A percentile compares a stretch with the other conserved stretches of the same genome.
These are phyloP conservation scores for Phortica magna DNA, from an alignment of 2,888 invertebrate genomes.

Conservation along the genomic window DNA sequence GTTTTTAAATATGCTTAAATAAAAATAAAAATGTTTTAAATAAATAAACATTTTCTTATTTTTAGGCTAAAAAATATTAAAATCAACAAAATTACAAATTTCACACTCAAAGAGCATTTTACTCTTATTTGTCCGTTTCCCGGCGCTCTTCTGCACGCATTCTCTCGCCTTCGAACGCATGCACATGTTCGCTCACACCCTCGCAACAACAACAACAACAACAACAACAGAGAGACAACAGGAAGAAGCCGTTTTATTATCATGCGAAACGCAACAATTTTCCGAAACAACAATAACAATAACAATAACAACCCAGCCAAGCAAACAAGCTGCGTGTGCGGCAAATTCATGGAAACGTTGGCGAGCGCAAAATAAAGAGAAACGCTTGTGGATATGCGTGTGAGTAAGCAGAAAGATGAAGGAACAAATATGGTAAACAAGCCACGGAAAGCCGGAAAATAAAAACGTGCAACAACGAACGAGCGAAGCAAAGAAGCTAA, in stretches of 20 bases:
- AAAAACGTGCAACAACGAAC: neutral
- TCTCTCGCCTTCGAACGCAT: no score
- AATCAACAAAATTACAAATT: neutral
- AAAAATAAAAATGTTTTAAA: no score
- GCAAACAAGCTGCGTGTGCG: constrained; percentile 13
- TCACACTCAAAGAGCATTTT: neutral
- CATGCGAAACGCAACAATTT: constrained; percentile 73
- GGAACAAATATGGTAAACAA: no score
- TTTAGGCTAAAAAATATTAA: neutral
- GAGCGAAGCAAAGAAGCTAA: constrained; percentile 4
- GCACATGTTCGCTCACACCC: no score
- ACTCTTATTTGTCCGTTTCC: neutral
- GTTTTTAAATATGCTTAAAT: no score
- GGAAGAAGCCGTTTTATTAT: constrained; percentile 60
- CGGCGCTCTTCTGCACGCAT: no score
- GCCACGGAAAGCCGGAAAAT: no score
- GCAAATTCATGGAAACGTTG: constrained; percentile 17
- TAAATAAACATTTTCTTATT: neutral
- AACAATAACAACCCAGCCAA: neutral
- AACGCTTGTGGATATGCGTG: neutral
- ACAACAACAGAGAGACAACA: constrained; percentile 48
- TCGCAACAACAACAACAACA: no score
- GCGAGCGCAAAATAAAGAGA: neutral
- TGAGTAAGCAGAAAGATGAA: neutral
- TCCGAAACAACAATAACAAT: constrained; percentile 52